Evolutionary conservation across 2,113 vertebrate genomes (phyloP).

Genomic region (Cinclus mexicanus): DNA sequence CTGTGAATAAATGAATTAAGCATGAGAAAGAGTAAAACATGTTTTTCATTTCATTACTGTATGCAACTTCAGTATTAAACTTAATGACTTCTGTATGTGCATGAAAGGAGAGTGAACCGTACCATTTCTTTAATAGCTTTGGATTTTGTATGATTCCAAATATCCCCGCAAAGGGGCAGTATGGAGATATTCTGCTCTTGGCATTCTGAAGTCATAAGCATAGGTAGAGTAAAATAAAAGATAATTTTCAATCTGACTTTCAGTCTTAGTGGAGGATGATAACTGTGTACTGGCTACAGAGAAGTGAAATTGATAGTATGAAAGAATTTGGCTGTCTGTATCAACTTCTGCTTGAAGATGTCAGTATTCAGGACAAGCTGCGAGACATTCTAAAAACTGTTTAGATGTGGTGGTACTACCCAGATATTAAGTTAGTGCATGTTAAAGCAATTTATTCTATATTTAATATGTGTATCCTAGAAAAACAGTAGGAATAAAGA

Average conservation of each 20-base stretch:
- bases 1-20: background rate
- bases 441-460: background rate
- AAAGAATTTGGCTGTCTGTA: background rate
- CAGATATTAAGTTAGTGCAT: background rate
- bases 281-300: background rate
- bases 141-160: background rate
- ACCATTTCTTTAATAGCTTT: background rate
- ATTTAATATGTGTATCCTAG: background rate
- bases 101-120: background rate
- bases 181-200: background rate
- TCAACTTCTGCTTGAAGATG: background rate
- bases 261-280: background rate
- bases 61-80: background rate
- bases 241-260: background rate
- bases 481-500: background rate
- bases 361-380: background rate
- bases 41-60: background rate
- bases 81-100: conserved; percentile 18
- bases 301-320: background rate
- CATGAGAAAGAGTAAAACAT: background rate
- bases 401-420: background rate
- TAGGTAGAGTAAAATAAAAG: background rate
- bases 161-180: conserved; percentile 52
- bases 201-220: background rate
- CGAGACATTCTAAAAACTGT: background rate